Evolutionary conservation across 64 coral and sea anemone genomes (phyloP), one percentile per base, ranked within the genome.

Genomic region (Pocillopora damicornis): DNA sequence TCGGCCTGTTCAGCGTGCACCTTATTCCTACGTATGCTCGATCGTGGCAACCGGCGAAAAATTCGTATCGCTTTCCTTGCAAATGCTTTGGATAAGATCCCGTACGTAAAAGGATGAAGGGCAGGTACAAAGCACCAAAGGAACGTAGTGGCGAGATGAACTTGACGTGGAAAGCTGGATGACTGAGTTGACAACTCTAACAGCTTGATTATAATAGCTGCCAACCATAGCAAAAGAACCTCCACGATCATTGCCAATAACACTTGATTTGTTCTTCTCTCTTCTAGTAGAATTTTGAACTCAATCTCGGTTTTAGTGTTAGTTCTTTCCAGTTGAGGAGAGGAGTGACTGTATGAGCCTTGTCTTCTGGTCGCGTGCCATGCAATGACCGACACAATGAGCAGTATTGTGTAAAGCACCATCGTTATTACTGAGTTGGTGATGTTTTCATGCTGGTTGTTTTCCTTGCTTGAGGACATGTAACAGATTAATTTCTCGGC

Each of bases 191-290:
- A 10, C 23, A 72, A 72, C 25, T 37, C 64, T 38, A 85, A 68
- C 5, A 85, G 69, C 37, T 73, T 71, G 20, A 85, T 34, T 65
- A 85, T 66, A 12, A 85, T n/a, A 25, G 81, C 65, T 9, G 81
- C 63, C 13, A 85, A 18, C 81, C 81, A 85, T 20, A 85, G 57
- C 13, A 72, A 13, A 10, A 85, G 37, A 12, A 85, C 81, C 16
- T 37, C 63, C 15, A 38, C 56, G 30, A 58, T 72, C 20, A 85
- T 9, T 1, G 37, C 36, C 13, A 85, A 58, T 72, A 85, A 85
- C 51, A 85, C 11, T 18, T 38, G 38, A 72, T 85, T 85, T 72
- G 81, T 72, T 73, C 72, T 85, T 57, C 64, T 37, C 72, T 85
- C 38, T 36, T 73, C 66, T 14, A 45, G 63, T 0, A 15, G 23